phyloP scores from a whole-genome alignment of 1,140 invertebrate species.

The Trigoniulus corallinus region DNA sequence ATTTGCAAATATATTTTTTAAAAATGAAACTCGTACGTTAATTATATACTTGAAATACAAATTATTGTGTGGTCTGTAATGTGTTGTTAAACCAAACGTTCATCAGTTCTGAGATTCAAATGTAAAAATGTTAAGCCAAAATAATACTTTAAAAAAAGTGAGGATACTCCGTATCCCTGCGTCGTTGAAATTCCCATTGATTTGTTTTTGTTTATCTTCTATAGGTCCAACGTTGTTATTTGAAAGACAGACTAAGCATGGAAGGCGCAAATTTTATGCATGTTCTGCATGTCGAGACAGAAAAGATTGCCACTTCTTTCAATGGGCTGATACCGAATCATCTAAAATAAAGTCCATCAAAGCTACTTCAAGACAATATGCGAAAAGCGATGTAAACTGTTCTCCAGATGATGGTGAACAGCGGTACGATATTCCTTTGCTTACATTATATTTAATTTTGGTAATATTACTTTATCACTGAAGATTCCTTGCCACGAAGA shows the following conservation, averaged over 20 bases:
- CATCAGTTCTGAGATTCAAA: background rate
- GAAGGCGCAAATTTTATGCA: conserved; percentile 39
- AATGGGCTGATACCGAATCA: conserved; percentile 37
- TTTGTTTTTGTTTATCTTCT: conserved; percentile 7
- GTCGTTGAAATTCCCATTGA: background rate
- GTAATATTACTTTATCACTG: too few relatives aligned
- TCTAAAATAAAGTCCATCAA: background rate
- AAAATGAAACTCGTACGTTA: too few relatives aligned
- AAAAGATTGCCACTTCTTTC: conserved; percentile 53
- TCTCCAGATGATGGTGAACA: too few relatives aligned
- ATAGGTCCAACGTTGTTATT: conserved; percentile 51
- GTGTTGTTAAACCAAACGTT: background rate
- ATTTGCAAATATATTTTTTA: too few relatives aligned
- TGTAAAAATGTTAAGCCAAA: too few relatives aligned
- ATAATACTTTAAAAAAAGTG: background rate
- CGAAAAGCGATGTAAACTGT: too few relatives aligned
- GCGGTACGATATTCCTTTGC: too few relatives aligned
- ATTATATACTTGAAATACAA: too few relatives aligned
- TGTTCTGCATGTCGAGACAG: conserved; percentile 61
- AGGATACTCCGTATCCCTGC: background rate
- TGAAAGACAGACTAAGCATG: conserved; percentile 26
- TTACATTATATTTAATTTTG: too few relatives aligned
- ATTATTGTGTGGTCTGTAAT: too few relatives aligned
- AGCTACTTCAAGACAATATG: too few relatives aligned
- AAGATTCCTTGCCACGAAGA: too few relatives aligned